These are phyloP conservation scores for Cactoblastis cactorum DNA, from an alignment of 2,888 invertebrate species.

Conservation along the genomic window DNA sequence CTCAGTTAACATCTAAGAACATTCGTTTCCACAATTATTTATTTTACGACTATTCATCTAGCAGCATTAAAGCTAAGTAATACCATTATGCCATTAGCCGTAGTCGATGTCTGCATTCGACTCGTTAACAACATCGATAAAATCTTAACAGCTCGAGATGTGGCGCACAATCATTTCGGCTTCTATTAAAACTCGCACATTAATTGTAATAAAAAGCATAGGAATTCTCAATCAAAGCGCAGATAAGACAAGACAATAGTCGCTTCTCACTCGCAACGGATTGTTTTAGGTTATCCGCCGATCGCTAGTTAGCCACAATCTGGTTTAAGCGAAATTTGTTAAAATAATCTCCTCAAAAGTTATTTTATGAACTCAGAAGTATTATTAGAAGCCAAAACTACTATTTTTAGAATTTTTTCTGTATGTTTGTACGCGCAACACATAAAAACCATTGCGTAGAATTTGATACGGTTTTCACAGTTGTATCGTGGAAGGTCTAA, in stretches of 20 bases:
- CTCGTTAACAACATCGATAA: conserved; percentile 8
- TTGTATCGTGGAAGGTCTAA: too few species aligned
- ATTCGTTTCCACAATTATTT: conserved; percentile 2
- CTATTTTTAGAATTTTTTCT: too few species aligned
- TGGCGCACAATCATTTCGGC: conserved; percentile 1
- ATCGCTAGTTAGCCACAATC: too few species aligned
- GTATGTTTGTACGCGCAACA: too few species aligned
- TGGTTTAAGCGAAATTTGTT: too few species aligned
- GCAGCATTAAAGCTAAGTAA: neutral
- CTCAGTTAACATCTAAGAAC: neutral
- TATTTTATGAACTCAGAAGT: too few species aligned
- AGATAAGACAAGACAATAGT: conserved; percentile 1
- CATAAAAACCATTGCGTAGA: too few species aligned
- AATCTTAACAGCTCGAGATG: conserved; percentile 4
- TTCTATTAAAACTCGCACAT: conserved; percentile 5
- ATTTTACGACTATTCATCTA: neutral
- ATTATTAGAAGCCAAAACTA: too few species aligned
- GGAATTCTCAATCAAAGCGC: neutral
- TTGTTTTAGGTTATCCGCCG: neutral
- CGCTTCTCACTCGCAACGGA: neutral
- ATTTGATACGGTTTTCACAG: too few species aligned
- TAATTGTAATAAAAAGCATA: neutral
- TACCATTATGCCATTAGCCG: conserved; percentile 2
- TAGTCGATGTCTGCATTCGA: neutral
- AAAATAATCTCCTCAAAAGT: too few species aligned